A percentile compares a stretch with the other conserved stretches of the same genome.
Conservation (phyloP, 2,888 invertebrate species). For the Lochmaea capreae region DNA sequence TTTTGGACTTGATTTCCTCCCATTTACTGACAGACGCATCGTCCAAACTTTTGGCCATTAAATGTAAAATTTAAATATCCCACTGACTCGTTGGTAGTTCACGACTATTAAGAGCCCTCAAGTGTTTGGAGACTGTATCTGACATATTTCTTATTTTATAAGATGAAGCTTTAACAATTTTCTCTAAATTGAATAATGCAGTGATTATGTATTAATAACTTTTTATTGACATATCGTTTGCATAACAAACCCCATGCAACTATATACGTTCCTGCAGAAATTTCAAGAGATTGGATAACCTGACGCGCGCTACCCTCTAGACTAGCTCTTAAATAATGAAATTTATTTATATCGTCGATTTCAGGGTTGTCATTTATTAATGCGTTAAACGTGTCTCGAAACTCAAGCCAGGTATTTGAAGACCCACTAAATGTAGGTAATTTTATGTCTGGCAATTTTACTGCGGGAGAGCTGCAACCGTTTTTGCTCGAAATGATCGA, state of each 20-base stretch:
- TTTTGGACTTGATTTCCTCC: neutral
- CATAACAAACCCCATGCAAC: neutral
- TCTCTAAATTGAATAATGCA: neutral
- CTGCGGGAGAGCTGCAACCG: neutral
- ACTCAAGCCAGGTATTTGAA: neutral
- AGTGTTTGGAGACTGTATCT: neutral
- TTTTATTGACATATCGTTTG: neutral
- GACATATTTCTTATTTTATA: neutral
- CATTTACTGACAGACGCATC: neutral
- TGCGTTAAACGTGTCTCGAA: neutral
- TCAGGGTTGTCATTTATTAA: neutral
- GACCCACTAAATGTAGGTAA: neutral
- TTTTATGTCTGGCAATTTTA: neutral
- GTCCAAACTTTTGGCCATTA: neutral
- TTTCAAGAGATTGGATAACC: neutral
- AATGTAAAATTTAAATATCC: neutral
- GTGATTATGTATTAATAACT: neutral
- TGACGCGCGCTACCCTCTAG: neutral
- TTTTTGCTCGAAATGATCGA: neutral
- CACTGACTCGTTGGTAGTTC: neutral
- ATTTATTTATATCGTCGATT: neutral
- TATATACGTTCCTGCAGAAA: neutral
- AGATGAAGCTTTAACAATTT: neutral
- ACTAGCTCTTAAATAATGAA: neutral
- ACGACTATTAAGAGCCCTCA: neutral